Percentiles rank a stretch among this genome's conserved stretches.
Evolutionary conservation across 2,888 invertebrate genomes (phyloP).

Genomic region (Xanthorhoe designata): DNA sequence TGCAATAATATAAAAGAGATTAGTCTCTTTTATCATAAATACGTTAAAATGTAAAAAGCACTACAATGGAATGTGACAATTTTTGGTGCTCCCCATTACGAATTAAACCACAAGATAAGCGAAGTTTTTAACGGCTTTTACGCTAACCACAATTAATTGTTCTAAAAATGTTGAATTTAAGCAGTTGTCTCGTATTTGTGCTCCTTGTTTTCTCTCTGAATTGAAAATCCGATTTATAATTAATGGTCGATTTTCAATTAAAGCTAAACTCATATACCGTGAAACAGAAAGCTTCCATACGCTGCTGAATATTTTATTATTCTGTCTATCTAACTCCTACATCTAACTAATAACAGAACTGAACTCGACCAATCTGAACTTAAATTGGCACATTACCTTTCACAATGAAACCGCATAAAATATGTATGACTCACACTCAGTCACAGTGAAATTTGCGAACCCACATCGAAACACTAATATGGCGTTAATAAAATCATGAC

Average conservation of each 20-base stretch:
- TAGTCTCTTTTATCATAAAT: conserved; percentile 65
- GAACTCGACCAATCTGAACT: conserved; percentile 66
- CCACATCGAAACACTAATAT: conserved; percentile 69
- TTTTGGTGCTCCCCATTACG: conserved; percentile 33
- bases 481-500: conserved; percentile 83
- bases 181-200: background rate
- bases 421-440: conserved; percentile 61
- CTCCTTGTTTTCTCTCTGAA: conserved; percentile 30
- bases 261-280: conserved; percentile 67
- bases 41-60: conserved; percentile 54
- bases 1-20: conserved; percentile 73
- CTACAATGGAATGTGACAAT: conserved; percentile 44
- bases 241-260: conserved; percentile 67
- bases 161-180: background rate
- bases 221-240: conserved; percentile 49
- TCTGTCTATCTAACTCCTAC: conserved; percentile 70
- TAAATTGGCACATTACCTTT: conserved; percentile 71
- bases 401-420: conserved; percentile 69
- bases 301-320: conserved; percentile 66
- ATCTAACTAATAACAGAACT: conserved; percentile 65
- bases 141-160: background rate
- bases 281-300: conserved; percentile 65
- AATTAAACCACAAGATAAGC: conserved; percentile 32
- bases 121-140: conserved; percentile 21
- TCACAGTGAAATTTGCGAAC: conserved; percentile 63